These are phyloP conservation scores for Hydriomena furcata DNA, from an alignment of 2,888 invertebrate species.

Conservation along the genomic window DNA sequence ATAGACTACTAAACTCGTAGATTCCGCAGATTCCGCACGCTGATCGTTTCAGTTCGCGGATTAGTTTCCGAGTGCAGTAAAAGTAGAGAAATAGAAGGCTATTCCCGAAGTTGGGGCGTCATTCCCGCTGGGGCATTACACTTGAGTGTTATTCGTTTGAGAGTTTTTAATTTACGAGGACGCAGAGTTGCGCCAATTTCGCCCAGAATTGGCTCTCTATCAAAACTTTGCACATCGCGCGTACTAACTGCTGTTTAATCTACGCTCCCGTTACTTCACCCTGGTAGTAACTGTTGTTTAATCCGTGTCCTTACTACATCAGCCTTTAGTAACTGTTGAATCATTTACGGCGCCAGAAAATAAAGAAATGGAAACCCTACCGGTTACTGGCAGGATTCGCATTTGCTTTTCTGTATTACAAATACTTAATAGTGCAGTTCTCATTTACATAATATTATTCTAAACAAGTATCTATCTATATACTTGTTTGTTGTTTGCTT, in stretches of 20 bases:
- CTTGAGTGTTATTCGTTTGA: constrained; percentile 35
- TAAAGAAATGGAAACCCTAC: too few species aligned
- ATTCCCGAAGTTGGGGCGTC: constrained; percentile 23
- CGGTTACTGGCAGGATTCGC: too few species aligned
- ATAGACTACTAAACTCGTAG: too few species aligned
- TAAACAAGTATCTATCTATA: too few species aligned
- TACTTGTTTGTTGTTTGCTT: too few species aligned
- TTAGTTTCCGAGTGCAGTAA: constrained; percentile 13
- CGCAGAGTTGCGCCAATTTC: constrained; percentile 23
- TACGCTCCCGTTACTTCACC: neutral
- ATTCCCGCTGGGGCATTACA: constrained; percentile 20
- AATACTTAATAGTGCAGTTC: too few species aligned
- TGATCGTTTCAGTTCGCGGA: neutral
- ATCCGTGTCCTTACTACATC: too few species aligned
- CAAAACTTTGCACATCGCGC: constrained; percentile 30
- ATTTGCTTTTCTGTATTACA: too few species aligned
- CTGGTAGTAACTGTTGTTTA: neutral
- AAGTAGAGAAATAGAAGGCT: constrained; percentile 24
- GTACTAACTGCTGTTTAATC: constrained; percentile 4
- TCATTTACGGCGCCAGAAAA: too few species aligned
- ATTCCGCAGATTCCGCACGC: too few species aligned
- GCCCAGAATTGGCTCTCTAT: constrained; percentile 27
- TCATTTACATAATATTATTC: too few species aligned
- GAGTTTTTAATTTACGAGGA: constrained; percentile 34
- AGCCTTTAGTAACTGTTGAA: too few species aligned